phyloP scores from a whole-genome alignment of 2,797 vertebrate genomes.

The Acanthurus leucopareius region DNA sequence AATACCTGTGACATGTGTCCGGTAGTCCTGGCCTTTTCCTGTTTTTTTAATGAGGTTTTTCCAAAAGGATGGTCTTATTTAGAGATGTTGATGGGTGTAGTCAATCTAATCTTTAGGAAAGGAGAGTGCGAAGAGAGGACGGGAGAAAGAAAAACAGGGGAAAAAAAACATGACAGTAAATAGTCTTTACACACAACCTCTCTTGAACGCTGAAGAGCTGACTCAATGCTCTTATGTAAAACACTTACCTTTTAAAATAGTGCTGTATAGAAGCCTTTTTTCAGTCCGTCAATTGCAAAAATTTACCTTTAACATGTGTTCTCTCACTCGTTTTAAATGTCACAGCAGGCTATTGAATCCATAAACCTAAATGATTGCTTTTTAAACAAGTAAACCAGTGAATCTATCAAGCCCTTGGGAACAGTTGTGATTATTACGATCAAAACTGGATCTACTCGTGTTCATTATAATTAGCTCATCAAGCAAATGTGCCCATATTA shows the following conservation, averaged over 20 bases:
- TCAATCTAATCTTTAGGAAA: slow-evolving; percentile 84
- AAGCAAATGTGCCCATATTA: slow-evolving; percentile 6
- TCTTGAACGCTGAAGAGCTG: slow-evolving; percentile 55
- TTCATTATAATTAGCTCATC: slow-evolving; percentile 8
- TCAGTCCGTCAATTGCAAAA: slow-evolving; percentile 6
- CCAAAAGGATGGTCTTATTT: slow-evolving; percentile 85
- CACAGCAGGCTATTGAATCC: not conserved
- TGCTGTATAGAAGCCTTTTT: slow-evolving; percentile 12
- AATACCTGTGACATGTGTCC: slow-evolving; percentile 95
- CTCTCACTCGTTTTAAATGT: not conserved
- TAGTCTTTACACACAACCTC: slow-evolving; percentile 46
- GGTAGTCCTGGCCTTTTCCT: slow-evolving; percentile 87
- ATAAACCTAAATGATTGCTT: not conserved
- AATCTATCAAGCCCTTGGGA: not conserved
- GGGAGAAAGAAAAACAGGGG: slow-evolving; percentile 17
- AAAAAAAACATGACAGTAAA: slow-evolving; percentile 52
- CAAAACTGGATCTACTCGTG: slow-evolving; percentile 2
- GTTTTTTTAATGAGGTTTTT: slow-evolving; percentile 85
- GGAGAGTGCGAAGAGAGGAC: slow-evolving; percentile 34
- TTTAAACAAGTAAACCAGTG: not conserved
- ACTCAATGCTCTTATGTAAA: slow-evolving; percentile 68
- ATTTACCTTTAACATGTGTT: slow-evolving; percentile 6
- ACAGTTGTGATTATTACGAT: slow-evolving; percentile 10
- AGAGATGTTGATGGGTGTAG: slow-evolving; percentile 86
- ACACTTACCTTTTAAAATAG: slow-evolving; percentile 55